Percentiles rank a stretch among this genome's conserved stretches.
These are phyloP conservation scores for Sorex fumeus DNA, from an alignment of 2,113 vertebrate species.

Conservation along the genomic window DNA sequence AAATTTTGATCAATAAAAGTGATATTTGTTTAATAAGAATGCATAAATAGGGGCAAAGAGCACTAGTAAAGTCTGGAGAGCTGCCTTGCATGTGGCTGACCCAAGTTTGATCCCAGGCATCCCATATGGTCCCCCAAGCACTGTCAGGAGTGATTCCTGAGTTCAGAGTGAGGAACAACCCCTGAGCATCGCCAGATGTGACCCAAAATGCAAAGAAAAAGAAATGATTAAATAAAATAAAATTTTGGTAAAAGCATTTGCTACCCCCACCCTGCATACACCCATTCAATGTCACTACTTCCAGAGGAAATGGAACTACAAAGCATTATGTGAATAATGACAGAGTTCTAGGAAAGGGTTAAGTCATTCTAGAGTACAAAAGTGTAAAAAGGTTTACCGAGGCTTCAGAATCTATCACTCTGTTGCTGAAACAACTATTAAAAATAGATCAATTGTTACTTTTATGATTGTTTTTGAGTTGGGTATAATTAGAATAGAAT, in stretches of 20 bases:
- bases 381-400: constrained; percentile 34
- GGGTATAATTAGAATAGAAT: constrained; percentile 61
- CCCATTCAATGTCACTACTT: background rate
- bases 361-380: constrained; percentile 51
- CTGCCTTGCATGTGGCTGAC: too few relatives aligned
- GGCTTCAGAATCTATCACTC: constrained; percentile 28
- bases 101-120: too few relatives aligned
- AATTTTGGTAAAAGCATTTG: constrained; percentile 1
- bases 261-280: background rate
- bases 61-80: too few relatives aligned
- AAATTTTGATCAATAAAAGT: too few relatives aligned
- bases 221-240: too few relatives aligned
- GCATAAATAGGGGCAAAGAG: too few relatives aligned
- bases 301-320: background rate
- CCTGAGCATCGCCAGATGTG: too few relatives aligned
- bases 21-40: too few relatives aligned
- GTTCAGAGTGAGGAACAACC: too few relatives aligned
- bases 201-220: too few relatives aligned
- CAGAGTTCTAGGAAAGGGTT: constrained; percentile 42
- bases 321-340: constrained; percentile 51
- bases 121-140: too few relatives aligned
- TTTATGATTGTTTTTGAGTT: constrained; percentile 63
- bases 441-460: constrained; percentile 61
- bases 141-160: too few relatives aligned
- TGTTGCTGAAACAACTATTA: constrained; percentile 64